These are phyloP conservation scores for Dallia pectoralis DNA, from an alignment of 2,797 vertebrate genomes.

Conservation along the genomic window DNA sequence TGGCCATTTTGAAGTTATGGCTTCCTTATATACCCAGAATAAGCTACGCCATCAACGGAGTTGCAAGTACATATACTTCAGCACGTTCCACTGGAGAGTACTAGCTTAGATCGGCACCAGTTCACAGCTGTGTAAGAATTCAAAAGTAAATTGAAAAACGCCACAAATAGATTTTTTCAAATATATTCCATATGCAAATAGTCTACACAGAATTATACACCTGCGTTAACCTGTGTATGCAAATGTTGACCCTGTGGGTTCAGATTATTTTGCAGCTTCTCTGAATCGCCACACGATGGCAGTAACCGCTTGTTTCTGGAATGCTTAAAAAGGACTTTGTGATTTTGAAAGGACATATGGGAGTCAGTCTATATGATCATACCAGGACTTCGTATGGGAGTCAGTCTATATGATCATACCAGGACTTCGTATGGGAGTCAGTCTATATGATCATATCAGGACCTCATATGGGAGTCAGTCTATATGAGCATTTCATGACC, in stretches of 20 bases:
- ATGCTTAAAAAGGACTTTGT: slow-evolving; percentile 35
- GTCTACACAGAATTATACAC: background rate
- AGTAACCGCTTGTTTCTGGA: slow-evolving; percentile 24
- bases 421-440: too few relatives aligned
- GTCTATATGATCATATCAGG: too few relatives aligned
- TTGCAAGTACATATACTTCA: background rate
- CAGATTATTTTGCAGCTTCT: slow-evolving; percentile 9
- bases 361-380: too few relatives aligned
- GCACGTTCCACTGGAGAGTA: too few relatives aligned
- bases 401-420: too few relatives aligned
- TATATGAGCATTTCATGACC: too few relatives aligned
- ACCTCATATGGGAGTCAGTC: background rate
- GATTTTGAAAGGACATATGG: too few relatives aligned
- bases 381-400: too few relatives aligned
- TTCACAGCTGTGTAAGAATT: too few relatives aligned
- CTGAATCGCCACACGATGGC: slow-evolving; percentile 51
- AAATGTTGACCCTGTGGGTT: background rate
- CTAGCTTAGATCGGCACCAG: background rate
- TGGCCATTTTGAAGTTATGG: background rate
- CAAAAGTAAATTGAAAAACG: background rate
- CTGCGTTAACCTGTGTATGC: background rate
- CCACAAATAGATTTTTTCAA: background rate
- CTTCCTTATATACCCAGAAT: background rate
- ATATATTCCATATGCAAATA: background rate
- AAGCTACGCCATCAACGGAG: background rate